Evolutionary conservation across 1,140 invertebrate genomes (phyloP), one percentile per base, ranked within the genome.

Genomic region (Heliconius congener): DNA sequence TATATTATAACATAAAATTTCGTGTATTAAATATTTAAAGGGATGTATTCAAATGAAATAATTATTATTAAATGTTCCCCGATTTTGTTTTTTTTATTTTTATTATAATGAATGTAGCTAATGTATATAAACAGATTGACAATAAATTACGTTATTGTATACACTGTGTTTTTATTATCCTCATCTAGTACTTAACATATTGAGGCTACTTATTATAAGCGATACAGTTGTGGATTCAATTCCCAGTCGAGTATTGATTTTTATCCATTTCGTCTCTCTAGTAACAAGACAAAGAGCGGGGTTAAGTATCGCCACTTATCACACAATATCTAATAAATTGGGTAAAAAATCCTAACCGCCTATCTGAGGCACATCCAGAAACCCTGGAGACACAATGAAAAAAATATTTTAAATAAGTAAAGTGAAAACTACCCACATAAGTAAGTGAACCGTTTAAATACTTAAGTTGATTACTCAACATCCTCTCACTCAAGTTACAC

Each of bases 121-220:
- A 83, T 93, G 91, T 92, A 92, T 89, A 93, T 93, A 92, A 89
- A 91, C 82, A 87, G 87, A 92, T 93, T 92, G 92, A 93, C 91
- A 92, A 93, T 93, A 93, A 91, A 93, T 91, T 92, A 91, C 85
- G 88, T 88, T 88, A 91, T 86, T 94, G 85, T 87, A 87, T 86
- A 78, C 83, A 52, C 34, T 73, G 52, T 81, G 57, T 77, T 70
- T 81, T 73, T 82, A 75, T 81, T 74, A 77, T 42, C 27, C 27
- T 27, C 5, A n/a, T 27, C 50, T 52, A 18, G 50, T 6, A 19
- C 50, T 34, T 34, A 34, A 34, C 6, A 34, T 34, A 34, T 34
- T 34, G 34, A 34, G 3, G 34, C 34, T 3, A 4, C 34, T 34
- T 34, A 34, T 34, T 8, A 5, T 34, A 34, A 34, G 34, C 34